Evolutionary conservation across 2,888 invertebrate species (phyloP).

Genomic region (Microdon myrmicae): DNA sequence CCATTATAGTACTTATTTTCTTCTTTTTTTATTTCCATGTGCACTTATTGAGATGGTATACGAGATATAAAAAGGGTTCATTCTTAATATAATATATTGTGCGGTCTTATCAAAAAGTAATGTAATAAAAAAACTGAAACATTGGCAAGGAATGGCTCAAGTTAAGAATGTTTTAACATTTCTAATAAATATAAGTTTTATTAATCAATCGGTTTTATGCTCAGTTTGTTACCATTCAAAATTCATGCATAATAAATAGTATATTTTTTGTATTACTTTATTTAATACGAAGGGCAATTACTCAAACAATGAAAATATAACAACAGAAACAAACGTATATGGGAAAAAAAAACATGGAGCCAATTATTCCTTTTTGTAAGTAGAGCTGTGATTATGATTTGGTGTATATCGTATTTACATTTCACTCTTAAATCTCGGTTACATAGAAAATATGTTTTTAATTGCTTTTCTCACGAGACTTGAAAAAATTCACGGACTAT

Average conservation of each 20-base stretch:
- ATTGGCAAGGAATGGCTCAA: constrained; percentile 57
- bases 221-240: too few species aligned
- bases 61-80: not conserved
- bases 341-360: constrained; percentile 26
- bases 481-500: too few species aligned
- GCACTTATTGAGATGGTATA: constrained; percentile 10
- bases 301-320: constrained; percentile 17
- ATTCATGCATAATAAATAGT: too few species aligned
- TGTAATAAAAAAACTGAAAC: constrained; percentile 12
- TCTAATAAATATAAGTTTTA: constrained; percentile 46
- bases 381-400: too few species aligned
- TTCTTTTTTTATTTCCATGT: constrained; percentile 6
- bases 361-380: constrained; percentile 36
- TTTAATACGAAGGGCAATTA: constrained; percentile 14
- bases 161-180: constrained; percentile 54
- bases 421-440: constrained; percentile 13
- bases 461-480: too few species aligned
- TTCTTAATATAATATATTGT: constrained; percentile 8
- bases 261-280: constrained; percentile 15
- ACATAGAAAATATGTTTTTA: constrained; percentile 30
- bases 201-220: constrained; percentile 26
- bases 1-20: constrained; percentile 7
- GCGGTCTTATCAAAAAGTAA: too few species aligned
- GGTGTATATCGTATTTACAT: constrained; percentile 1
- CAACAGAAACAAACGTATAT: constrained; percentile 1